Evolutionary conservation across 2,113 vertebrate species (phyloP).

Genomic region (Entosphenus tridentatus): DNA sequence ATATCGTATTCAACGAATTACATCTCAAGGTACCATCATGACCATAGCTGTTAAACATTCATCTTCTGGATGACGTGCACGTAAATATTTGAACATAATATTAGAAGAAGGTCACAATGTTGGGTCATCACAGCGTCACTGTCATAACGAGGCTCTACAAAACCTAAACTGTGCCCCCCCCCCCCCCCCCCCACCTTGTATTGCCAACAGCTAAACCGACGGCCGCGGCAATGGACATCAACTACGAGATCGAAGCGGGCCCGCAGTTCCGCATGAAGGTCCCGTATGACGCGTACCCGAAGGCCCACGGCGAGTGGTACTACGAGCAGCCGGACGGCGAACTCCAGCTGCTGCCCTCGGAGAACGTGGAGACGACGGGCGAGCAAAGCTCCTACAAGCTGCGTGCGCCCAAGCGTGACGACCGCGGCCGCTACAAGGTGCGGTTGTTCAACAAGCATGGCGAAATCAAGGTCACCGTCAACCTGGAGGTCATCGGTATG

Average conservation of each 20-base stretch:
- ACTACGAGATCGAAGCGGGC: slow-evolving; percentile 67
- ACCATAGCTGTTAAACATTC: not conserved
- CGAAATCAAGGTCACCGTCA: slow-evolving; percentile 60
- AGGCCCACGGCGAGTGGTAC: slow-evolving; percentile 71
- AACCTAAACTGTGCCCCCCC: not conserved
- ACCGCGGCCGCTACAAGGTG: slow-evolving; percentile 58
- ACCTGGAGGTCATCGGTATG: slow-evolving; percentile 77
- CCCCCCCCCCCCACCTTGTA: not conserved
- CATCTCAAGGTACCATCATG: not conserved
- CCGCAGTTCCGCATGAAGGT: slow-evolving; percentile 67
- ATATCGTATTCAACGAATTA: too few relatives aligned
- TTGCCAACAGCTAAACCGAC: slow-evolving; percentile 41
- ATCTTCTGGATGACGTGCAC: not conserved
- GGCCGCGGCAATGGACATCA: slow-evolving; percentile 77
- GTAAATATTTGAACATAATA: too few relatives aligned
- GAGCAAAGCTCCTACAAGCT: slow-evolving; percentile 62
- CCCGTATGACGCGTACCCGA: slow-evolving; percentile 78
- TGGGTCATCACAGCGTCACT: not conserved
- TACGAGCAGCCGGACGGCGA: slow-evolving; percentile 21
- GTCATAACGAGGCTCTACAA: not conserved
- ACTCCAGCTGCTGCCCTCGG: slow-evolving; percentile 30
- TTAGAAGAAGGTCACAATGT: not conserved
- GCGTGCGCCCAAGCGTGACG: slow-evolving; percentile 46
- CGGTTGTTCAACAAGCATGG: slow-evolving; percentile 82
- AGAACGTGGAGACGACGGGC: slow-evolving; percentile 54